These are phyloP conservation scores for Diplazon laetatorius DNA, from an alignment of 2,888 invertebrate species.

Conservation along the genomic window DNA sequence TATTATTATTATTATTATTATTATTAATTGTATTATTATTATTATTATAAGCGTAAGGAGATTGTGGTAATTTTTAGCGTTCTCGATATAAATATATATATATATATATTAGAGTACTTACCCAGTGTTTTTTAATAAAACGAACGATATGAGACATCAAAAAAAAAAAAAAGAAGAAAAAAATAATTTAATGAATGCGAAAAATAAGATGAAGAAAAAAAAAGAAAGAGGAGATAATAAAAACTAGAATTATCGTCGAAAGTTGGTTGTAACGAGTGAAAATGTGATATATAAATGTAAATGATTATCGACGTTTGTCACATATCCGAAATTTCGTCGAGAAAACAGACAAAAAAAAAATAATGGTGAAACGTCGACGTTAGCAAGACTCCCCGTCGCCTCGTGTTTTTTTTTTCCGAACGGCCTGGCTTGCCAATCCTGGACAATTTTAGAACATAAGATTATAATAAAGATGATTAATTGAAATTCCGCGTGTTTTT, in stretches of 20 bases:
- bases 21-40: constrained; percentile 39
- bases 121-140: constrained; percentile 54
- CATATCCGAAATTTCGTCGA: too few relatives aligned
- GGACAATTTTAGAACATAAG: too few relatives aligned
- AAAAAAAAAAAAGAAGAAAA: constrained; percentile 19
- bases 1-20: constrained; percentile 19
- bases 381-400: too few relatives aligned
- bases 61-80: constrained; percentile 45
- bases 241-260: constrained; percentile 41
- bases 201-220: constrained; percentile 36
- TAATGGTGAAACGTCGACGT: too few relatives aligned
- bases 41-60: constrained; percentile 34
- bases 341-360: too few relatives aligned
- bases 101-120: constrained; percentile 55
- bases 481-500: too few relatives aligned
- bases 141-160: constrained; percentile 10
- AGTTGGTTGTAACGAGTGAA: constrained; percentile 51
- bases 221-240: constrained; percentile 60
- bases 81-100: too few relatives aligned
- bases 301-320: too few relatives aligned
- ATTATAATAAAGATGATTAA: too few relatives aligned
- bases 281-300: constrained; percentile 59
- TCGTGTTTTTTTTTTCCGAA: too few relatives aligned
- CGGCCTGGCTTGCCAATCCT: too few relatives aligned
- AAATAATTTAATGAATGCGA: constrained; percentile 41